Evolutionary conservation across 1,140 invertebrate species (phyloP), one percentile per base, ranked within the genome.

Genomic region (Sweltsa coloradensis): DNA sequence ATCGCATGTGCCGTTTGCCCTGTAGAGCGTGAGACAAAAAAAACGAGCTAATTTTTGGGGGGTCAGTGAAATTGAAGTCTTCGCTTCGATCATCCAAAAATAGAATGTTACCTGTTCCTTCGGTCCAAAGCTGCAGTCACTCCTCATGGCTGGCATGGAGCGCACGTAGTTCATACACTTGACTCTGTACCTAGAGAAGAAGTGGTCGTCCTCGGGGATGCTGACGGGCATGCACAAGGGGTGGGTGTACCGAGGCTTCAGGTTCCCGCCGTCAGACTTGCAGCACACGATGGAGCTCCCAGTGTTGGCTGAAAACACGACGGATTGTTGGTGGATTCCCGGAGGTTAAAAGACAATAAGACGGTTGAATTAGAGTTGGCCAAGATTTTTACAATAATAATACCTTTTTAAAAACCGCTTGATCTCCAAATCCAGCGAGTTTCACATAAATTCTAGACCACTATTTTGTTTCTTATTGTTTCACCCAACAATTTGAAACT

Each of bases 111-210:
- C 76, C 62, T 83, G 81, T 52, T 81, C 75, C 5, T 75, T 75
- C 60, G 81, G 81, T 43, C 80, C 74, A 13, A 82, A 61, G 1
- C 70, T 73, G 53, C 82, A 84, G 53, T 82, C 74, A n/a, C 67
- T 57, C 50, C 70, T 67, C 0, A 78, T 74, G 3, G 78, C 74
- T 34, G 79, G 59, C 29, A 77, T 69, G 1, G 78, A 73, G 40
- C 82, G 63, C 34, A 67, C 41, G 65, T 54, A n/a, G 53, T 79
- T 78, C 34, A 78, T 65, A 51, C 76, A 80, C 27, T 60, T 47
- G 41, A 67, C 64, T 3, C 61, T 58, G 39, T 55, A 65, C 41
- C 66, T 54, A 0, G 62, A 52, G 54, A 76, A 79, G 51, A 82
- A 73, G 0, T 71, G 68, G 59, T 86, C 83, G 49, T 79, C 70